Evolutionary conservation across 30 jellyfish, hydroid and myxozoan species (phyloP), one percentile per base, ranked within the genome.

Genomic region (Euphysa ruthae): DNA sequence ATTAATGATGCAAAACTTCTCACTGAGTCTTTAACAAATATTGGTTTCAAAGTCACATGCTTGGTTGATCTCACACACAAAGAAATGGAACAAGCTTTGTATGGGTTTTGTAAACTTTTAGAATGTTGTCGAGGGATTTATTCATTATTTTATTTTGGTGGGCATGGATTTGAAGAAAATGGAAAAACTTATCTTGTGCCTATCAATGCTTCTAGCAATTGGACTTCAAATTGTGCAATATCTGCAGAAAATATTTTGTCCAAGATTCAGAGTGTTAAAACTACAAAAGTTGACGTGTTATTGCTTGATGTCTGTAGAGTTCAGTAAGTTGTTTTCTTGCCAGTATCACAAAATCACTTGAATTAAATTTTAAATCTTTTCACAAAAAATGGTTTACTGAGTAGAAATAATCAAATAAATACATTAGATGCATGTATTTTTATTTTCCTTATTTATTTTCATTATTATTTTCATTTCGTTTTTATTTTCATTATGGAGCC

Each of bases 161-260:
- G 96, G 1, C 96, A 86, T 55, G 96, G 96, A 18, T 86, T 78
- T 56, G 96, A 86, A 50, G 96, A 63, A 50, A 66, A 49, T 27
- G 96, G 96, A 2, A 86, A 78, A 58, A 86, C 96, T 3, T 86
- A 63, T 60, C 68, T 86, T 6, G 94, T 86, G n/a, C 96, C 96
- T 2, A 79, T 69, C 1, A 92, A 86, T 44, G 94, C 94, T 6
- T 80, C 94, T 4, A 55, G 43, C 6, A 57, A 73, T 3, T 86
- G 96, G 96, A 72, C 73, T 18, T 38, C 94, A 4, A 74, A 78
- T n/a, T 31, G 34, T 29, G 84, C 94, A 6, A 49, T 86, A 25
- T 72, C 94, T 35, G 96, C 96, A 14, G 96, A 86, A 43, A 32
- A 66, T 22, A 71, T 86, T 28, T 70, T 86, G 73, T 78, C 96